Percentiles rank a stretch among this genome's conserved stretches.
Conservation (phyloP, 2,797 vertebrate genomes). For the Leuciscus waleckii region DNA sequence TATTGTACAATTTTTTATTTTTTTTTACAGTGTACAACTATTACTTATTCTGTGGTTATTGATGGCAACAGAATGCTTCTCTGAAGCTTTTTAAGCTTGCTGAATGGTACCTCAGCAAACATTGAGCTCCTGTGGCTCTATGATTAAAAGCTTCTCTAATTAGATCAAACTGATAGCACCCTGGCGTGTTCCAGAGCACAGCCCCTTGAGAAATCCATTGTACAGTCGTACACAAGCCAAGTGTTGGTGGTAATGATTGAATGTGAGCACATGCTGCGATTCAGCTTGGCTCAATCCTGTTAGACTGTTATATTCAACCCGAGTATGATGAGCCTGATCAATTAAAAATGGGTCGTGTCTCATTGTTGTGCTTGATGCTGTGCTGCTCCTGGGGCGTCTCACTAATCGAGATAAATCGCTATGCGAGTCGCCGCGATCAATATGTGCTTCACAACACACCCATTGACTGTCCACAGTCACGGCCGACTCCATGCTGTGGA, state of each 20-base stretch:
- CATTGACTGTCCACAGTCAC: constrained; percentile 13
- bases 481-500: constrained; percentile 6
- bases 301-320: constrained; percentile 20
- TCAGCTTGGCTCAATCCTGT: constrained; percentile 26
- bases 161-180: constrained; percentile 43
- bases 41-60: neutral
- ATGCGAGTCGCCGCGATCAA: constrained; percentile 18
- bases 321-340: constrained; percentile 29
- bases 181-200: constrained; percentile 27
- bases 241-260: constrained; percentile 27
- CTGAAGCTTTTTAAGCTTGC: constrained; percentile 18
- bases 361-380: constrained; percentile 40
- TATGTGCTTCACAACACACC: constrained; percentile 31
- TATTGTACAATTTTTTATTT: neutral
- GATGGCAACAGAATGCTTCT: constrained; percentile 13
- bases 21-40: neutral
- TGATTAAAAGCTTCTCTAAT: constrained; percentile 52
- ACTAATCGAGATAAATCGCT: constrained; percentile 41
- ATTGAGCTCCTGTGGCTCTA: constrained; percentile 39
- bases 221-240: constrained; percentile 10
- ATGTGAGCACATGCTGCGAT: constrained; percentile 28
- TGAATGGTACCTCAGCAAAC: constrained; percentile 31
- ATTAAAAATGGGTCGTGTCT: constrained; percentile 25
- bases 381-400: constrained; percentile 2
- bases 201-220: constrained; percentile 28